Base-by-base conservation (phyloP, 2,113 vertebrate species). In the Ictalurus punctatus region DNA sequence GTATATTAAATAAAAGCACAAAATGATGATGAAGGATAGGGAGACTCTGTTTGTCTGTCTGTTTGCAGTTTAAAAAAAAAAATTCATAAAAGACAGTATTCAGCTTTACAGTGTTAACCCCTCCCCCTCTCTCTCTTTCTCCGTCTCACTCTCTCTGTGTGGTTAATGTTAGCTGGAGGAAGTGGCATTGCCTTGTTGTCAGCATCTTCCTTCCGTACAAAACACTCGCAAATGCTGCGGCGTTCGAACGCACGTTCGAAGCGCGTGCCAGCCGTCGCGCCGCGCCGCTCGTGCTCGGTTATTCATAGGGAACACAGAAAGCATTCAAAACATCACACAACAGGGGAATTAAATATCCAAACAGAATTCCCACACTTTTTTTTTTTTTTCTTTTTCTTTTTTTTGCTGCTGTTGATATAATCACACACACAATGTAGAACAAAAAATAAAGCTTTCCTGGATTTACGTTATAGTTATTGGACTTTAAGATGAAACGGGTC, bases 121-220 rank as follows among this genome's bases (percentile, higher is more conserved):
- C 61, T 84, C 58, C 58, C 23, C 65, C 40, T 56, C 8, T 8
- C 7, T 34, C n/a, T 59, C 44, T 5, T 48, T 48, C 44, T 48
- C 44, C 7, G 44, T 48, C 44, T 48, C 44, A 48, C 40, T 56
- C 8, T 13, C 7, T 34, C n/a, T 59, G n/a, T n/a, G 16, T 86
- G 25, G 65, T 85, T 89, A 85, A 85, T 37, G 56, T 56, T 80
- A 87, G 88, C 87, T 91, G 87, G 90, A 94, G 93, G 91, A 93
- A 91, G 92, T 65, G 88, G 79, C 27, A 61, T 90, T 59, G 74
- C 58, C 84, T 84, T 17, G 63, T 21, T 59, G 76, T 30, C 2
- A 19, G 10, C 30, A 82, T 89, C 87, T 52, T 83, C 67, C 88
- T 80, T 90, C 83, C 81, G 54, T 40, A 78, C 37, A 54, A 67